Evolutionary conservation across 2,113 vertebrate genomes (phyloP), one percentile per base, ranked within the genome.

Genomic region (Pleuronectes platessa): DNA sequence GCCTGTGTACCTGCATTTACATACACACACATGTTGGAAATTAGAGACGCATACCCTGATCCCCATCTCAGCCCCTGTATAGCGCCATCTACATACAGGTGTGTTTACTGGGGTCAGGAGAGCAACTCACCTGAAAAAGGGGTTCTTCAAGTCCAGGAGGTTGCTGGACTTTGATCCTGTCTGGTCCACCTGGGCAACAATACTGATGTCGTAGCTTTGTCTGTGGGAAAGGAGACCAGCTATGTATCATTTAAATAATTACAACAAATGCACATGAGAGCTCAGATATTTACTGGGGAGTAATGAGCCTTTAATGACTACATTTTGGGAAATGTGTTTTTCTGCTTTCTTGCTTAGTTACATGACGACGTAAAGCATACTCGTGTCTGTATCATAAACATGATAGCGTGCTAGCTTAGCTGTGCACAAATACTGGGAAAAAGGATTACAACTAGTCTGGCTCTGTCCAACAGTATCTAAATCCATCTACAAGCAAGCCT

Each of bases 181-280:
- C 95, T 98, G 97, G 92, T 98, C 97, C 53, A 98, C 97, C 94
- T 97, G 96, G 83, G 97, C 97, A 83, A 97, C 96, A 94, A 98
- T 96, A 94, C 96, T 97, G 94, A 98, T 98, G 91, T 98, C 97
- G 42, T 98, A 98, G 93, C 97, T 98, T 90, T 98, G 97, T 90
- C 97, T 98, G 93, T 23, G 49, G 58, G 42, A 2, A 63, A 31
- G 35, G 2, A 68, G 24, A 73, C 9, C 23, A 56, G 20, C 12
- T 40, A 8, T 18, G 15, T 5, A 23, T 61, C n/a, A 53, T 26
- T 0, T 35, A 31, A 54, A 21, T 2, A 54, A 54, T n/a, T n/a
- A 21, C 6, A n/a, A 31, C 3, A 20, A 31, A 61, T 20, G 15
- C 4, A 61, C 26, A 61, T 27, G 8, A 9, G 3, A 61, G 8